These are phyloP conservation scores for Coturnix japonica DNA, from an alignment of 2,113 vertebrate species.

Conservation along the genomic window DNA sequence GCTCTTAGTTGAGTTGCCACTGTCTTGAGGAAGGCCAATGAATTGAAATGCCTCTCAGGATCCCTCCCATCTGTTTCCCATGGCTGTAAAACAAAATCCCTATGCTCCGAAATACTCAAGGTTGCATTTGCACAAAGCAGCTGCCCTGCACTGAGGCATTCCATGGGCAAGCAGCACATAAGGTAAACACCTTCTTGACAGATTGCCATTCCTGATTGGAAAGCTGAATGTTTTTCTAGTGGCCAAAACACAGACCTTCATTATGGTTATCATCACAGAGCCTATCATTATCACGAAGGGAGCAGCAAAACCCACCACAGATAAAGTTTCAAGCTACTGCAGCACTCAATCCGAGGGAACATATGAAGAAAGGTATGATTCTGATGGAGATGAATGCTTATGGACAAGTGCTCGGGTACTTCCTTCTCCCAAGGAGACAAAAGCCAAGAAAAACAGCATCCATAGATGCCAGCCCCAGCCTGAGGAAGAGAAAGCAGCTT, in stretches of 20 bases:
- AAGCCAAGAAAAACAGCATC: background rate
- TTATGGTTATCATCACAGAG: background rate
- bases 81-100: background rate
- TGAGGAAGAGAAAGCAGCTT: background rate
- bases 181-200: background rate
- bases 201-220: background rate
- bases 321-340: background rate
- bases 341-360: background rate
- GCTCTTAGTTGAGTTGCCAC: background rate
- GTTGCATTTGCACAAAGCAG: background rate
- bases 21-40: background rate
- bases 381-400: background rate
- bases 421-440: background rate
- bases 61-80: background rate
- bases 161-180: background rate
- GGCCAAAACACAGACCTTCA: background rate
- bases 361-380: background rate
- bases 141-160: background rate
- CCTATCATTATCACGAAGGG: background rate
- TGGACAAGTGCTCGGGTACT: background rate
- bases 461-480: background rate
- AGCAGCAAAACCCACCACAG: background rate
- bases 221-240: background rate
- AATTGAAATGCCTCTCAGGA: background rate
- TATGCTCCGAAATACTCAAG: background rate